These are phyloP conservation scores for Elephas maximus DNA, from an alignment of 2,113 vertebrate genomes.

Conservation along the genomic window DNA sequence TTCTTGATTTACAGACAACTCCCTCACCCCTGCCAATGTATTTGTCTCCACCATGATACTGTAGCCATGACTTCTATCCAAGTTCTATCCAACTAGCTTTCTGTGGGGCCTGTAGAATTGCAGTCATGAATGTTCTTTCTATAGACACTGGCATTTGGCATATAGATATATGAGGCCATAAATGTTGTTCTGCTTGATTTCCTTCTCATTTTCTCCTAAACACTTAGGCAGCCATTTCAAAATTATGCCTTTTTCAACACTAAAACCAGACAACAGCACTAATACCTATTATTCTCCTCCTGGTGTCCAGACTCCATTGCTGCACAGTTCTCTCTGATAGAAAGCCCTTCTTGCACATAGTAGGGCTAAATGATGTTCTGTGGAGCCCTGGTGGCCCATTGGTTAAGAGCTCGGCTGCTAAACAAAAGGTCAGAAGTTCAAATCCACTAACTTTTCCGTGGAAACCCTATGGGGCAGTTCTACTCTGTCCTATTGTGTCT, in stretches of 20 bases:
- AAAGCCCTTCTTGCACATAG: background rate
- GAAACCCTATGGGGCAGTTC: no score
- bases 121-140: background rate
- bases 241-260: background rate
- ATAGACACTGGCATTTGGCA: background rate
- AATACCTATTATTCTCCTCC: background rate
- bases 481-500: no score
- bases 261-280: no score
- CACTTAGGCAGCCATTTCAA: no score
- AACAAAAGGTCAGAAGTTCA: no score
- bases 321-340: background rate
- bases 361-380: background rate
- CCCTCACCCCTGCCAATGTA: no score
- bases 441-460: no score
- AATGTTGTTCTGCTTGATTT: fast-evolving
- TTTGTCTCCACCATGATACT: background rate
- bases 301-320: background rate
- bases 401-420: no score
- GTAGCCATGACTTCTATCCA: background rate
- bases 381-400: no score
- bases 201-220: background rate
- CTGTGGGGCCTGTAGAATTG: background rate
- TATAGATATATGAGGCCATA: background rate
- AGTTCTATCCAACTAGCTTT: background rate
- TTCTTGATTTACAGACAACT: background rate